Evolutionary conservation across 1,140 invertebrate species (phyloP).

Genomic region (Rhopalosiphum padi): DNA sequence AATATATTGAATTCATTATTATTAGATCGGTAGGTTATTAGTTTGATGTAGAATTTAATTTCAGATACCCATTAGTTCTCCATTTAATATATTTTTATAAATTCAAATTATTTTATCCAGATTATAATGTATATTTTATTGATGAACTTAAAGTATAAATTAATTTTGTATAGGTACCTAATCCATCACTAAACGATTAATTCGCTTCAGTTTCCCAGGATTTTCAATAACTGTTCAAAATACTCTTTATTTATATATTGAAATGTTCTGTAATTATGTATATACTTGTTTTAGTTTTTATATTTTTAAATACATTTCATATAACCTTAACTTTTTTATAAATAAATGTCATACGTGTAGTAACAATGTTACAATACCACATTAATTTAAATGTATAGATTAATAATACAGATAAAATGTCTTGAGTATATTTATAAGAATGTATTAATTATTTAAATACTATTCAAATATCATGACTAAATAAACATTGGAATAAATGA

Average conservation of each 20-base stretch:
- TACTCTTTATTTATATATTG: not conserved
- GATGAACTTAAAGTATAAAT: not conserved
- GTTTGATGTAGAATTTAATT: not conserved
- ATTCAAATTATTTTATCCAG: not conserved
- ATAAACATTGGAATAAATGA: no score
- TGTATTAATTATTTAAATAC: no score
- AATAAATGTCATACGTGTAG: not conserved
- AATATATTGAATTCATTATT: no score
- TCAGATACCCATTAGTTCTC: not conserved
- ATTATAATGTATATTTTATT: conserved; percentile 15
- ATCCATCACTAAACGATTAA: not conserved
- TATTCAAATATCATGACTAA: no score
- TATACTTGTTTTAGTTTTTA: not conserved
- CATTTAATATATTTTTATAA: not conserved
- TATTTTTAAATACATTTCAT: not conserved
- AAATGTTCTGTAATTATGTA: not conserved
- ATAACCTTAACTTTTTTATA: not conserved
- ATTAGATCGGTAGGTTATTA: no score
- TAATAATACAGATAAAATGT: not conserved
- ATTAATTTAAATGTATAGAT: not conserved
- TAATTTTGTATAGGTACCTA: not conserved
- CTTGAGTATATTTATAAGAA: not conserved
- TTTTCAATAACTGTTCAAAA: not conserved
- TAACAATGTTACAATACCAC: no score
- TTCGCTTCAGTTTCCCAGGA: not conserved